phyloP scores from a whole-genome alignment of 2,797 vertebrate species.

The Threskiornis aethiopicus region DNA sequence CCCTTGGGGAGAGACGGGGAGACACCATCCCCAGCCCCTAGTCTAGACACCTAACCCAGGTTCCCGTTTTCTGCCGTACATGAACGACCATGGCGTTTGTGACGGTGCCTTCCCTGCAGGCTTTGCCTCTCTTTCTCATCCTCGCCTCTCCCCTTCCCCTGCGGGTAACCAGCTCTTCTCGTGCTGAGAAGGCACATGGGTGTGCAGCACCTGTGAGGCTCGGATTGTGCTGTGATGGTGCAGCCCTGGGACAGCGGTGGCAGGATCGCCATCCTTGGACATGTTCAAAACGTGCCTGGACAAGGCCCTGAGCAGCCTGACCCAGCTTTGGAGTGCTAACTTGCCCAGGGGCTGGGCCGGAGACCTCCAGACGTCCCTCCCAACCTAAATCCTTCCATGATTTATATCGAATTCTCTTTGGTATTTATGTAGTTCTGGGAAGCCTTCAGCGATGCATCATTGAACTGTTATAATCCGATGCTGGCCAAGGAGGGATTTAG shows the following conservation, averaged over 20 bases:
- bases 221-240: neutral
- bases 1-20: neutral
- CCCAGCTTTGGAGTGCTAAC: neutral
- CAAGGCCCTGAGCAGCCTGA: neutral
- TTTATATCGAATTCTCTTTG: slow-evolving; percentile 23
- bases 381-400: slow-evolving; percentile 29
- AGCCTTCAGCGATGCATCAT: slow-evolving; percentile 14
- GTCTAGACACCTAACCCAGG: neutral
- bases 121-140: neutral
- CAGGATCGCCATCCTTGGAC: neutral
- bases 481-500: slow-evolving; percentile 63
- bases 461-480: neutral
- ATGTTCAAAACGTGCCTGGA: neutral
- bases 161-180: neutral
- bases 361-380: slow-evolving; percentile 26
- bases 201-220: neutral
- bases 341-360: neutral
- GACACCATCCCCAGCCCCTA: neutral
- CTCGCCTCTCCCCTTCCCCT: neutral
- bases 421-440: slow-evolving; percentile 54
- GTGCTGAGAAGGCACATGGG: neutral
- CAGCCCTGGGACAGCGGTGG: neutral
- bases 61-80: neutral
- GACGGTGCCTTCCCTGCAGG: neutral
- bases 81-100: neutral